Percentiles rank a stretch among this genome's conserved stretches.
Conservation (phyloP, 2,797 vertebrate genomes). For the Pseudochirops cupreus region DNA sequence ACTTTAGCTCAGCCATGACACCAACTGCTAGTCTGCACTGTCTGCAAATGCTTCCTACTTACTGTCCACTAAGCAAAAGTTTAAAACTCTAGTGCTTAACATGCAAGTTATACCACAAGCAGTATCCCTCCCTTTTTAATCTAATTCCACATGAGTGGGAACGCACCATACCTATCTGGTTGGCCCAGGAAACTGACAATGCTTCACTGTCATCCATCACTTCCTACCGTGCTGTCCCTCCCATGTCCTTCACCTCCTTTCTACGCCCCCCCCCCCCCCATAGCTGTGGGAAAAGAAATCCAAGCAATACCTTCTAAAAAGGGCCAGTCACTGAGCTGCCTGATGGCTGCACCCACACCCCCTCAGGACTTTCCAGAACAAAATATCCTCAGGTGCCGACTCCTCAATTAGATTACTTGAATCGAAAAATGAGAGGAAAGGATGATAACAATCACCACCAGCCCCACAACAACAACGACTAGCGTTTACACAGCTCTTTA, state of each 20-base stretch:
- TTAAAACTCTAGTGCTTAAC: background rate
- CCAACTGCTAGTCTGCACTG: background rate
- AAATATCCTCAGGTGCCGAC: background rate
- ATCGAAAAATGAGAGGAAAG: background rate
- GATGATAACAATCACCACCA: background rate
- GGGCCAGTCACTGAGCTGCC: background rate
- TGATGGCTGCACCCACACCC: background rate
- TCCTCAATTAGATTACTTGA: background rate
- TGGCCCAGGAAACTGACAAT: background rate
- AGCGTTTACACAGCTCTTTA: background rate
- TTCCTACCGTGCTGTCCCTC: background rate
- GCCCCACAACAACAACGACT: background rate
- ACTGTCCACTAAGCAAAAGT: background rate
- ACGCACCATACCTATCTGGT: too few relatives aligned
- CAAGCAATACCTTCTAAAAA: background rate
- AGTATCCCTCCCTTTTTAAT: background rate
- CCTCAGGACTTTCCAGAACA: background rate
- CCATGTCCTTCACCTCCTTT: rapidly evolving
- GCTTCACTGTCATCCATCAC: too few relatives aligned
- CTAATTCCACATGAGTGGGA: too few relatives aligned
- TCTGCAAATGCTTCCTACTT: background rate
- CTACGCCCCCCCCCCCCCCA: too few relatives aligned
- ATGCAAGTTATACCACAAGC: background rate
- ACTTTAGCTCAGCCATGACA: background rate
- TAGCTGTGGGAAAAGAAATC: background rate